Conservation (phyloP, 2,888 invertebrate species). For the Cistogaster globosa region DNA sequence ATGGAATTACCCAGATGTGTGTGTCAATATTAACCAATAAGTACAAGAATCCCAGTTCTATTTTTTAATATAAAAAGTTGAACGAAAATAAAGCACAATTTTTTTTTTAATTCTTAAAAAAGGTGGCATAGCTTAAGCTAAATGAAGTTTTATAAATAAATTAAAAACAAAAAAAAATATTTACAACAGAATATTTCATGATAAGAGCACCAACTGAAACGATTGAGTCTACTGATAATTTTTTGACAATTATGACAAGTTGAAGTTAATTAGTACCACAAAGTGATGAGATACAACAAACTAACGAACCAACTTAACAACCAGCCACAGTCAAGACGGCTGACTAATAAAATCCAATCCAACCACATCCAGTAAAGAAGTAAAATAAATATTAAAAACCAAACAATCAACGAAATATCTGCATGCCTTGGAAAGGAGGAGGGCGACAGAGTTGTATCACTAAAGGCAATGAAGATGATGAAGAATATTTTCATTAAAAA, state of each 20-base stretch:
- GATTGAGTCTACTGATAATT: slow-evolving; percentile 66
- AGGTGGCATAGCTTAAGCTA: slow-evolving; percentile 4
- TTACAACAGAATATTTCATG: slow-evolving; percentile 54
- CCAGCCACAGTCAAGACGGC: slow-evolving; percentile 21
- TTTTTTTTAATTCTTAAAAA: background rate
- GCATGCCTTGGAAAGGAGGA: background rate
- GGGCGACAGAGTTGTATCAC: background rate
- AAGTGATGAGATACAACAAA: slow-evolving; percentile 63
- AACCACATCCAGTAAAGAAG: slow-evolving; percentile 1
- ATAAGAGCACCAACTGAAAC: slow-evolving; percentile 70
- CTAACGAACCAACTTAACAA: slow-evolving; percentile 16
- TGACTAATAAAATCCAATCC: slow-evolving; percentile 19
- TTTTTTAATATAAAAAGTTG: no score
- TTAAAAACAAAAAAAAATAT: slow-evolving; percentile 19
- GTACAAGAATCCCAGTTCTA: no score
- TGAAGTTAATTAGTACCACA: slow-evolving; percentile 71
- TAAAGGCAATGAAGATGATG: slow-evolving; percentile 25
- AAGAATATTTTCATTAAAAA: slow-evolving; percentile 37
- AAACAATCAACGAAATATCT: slow-evolving; percentile 61
- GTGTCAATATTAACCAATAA: no score
- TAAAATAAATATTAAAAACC: background rate
- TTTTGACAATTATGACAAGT: slow-evolving; percentile 72
- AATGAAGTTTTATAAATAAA: background rate
- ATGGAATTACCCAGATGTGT: no score
- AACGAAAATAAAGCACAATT: background rate